Base-by-base conservation (phyloP, 2,888 invertebrate species). In the Biston betularia region DNA sequence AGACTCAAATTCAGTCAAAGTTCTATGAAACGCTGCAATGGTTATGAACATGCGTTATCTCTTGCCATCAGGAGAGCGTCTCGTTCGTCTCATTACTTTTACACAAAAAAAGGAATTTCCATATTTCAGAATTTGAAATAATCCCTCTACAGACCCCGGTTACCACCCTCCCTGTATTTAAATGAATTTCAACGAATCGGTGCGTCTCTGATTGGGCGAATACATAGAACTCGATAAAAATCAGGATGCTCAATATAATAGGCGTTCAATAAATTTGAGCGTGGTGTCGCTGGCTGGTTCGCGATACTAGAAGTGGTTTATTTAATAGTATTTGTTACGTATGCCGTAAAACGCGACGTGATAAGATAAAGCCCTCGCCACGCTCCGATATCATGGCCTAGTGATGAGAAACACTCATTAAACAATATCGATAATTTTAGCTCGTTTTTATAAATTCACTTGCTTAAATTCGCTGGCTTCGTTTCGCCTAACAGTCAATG, bases 261-360 rank as follows among this genome's bases (percentile, higher is more conserved):
- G 10, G 14, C 53, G 44, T 15, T 15, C 50, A 61, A 61, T 61
- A 61, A 53, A 53, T 45, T 58, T 8, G 15, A 33, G n/a, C 40
- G 49, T 42, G 11, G 0, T 6, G 45, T 57, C 11, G 40, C 50
- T 33, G 33, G 34, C 55, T 50, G n/a, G 42, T 46, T 49, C 12
- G 52, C 52, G 59, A 59, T 56, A 56, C 61, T 68, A 59, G 55
- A 63, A 68, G 59, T 63, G 67, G 63, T 63, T 63, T 55, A 63
- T 67, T 67, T 67, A 63, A 63, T 68, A 68, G 63, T 63, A 63
- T 68, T 68, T 68, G 67, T 59, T 60, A 59, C 63, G 67, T 63
- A 63, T 63, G 59, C 59, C 63, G 67, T 68, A 59, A 68, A 68
- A 50, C n/a, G 49, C 33, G 48, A 42, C 48, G 54, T 35, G 70